Conservation (phyloP, 2,113 vertebrate species). For the Tragelaphus strepsiceros region DNA sequence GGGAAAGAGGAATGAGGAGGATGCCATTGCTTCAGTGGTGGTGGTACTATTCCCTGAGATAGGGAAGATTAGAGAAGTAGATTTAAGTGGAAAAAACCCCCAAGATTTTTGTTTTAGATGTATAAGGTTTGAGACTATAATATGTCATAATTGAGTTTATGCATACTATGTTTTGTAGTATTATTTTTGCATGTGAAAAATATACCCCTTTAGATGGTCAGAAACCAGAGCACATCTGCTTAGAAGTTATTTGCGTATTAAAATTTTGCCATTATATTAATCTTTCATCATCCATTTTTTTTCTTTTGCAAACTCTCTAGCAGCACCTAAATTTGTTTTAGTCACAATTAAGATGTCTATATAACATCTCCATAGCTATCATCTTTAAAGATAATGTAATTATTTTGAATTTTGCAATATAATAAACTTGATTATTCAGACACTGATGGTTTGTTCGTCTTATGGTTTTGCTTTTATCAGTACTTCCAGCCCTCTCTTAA, state of each 20-base stretch:
- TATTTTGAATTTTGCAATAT: slow-evolving; percentile 19
- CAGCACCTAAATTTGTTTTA: slow-evolving; percentile 36
- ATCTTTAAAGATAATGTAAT: slow-evolving; percentile 19
- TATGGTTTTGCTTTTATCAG: slow-evolving; percentile 41
- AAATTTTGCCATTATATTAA: slow-evolving; percentile 5
- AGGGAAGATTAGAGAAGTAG: not conserved
- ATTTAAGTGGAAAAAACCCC: not conserved
- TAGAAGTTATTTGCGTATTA: slow-evolving; percentile 28
- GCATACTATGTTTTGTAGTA: not conserved
- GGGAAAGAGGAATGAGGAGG: not conserved
- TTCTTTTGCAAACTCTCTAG: not conserved
- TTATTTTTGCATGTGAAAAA: slow-evolving; percentile 19
- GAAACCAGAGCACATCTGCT: not conserved
- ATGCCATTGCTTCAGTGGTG: not conserved
- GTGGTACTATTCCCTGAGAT: not conserved
- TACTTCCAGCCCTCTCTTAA: not conserved
- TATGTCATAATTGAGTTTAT: not conserved
- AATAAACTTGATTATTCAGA: slow-evolving; percentile 35
- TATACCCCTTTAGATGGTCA: not conserved
- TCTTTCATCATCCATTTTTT: not conserved
- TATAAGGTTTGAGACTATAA: not conserved
- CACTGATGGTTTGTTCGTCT: not conserved
- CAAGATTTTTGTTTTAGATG: slow-evolving; percentile 9
- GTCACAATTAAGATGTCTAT: not conserved
- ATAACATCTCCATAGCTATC: not conserved